Base-by-base conservation (phyloP, 1,140 invertebrate genomes). In the Drosophila carrolli region DNA sequence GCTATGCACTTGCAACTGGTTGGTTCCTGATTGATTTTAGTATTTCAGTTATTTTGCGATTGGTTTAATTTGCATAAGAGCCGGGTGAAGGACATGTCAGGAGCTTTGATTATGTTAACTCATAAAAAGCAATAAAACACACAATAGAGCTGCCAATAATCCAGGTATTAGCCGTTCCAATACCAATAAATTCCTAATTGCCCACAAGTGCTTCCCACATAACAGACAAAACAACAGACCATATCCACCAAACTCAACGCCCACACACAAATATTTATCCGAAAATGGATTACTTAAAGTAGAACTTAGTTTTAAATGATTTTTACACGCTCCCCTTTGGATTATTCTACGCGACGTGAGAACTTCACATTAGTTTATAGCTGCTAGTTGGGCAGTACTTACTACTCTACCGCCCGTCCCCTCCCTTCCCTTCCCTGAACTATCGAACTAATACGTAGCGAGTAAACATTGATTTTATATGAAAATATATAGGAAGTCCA, bases 191-290 rank as follows among this genome's bases (percentile, higher is more conserved):
- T 85, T 86, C 81, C 81, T 85, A 85, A 43, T 78, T 66, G 65
- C 74, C 74, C 78, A 86, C 82, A 85, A 85, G 81, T 85, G 81
- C 81, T 85, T 85, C 81, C 81, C 84, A 72, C 74, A 75, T 32
- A 63, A 81, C 77, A 73, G 70, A 55, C 56, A 56, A 56, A 62
- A 27, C 44, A 73, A 71, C 70, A 58, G 46, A 51, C 59, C 72
- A 75, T 65, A 75, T 65, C 72, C 71, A 66, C 58, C 35, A 63
- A 23, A 67, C n/a, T 63, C 41, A 56, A 43, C 65, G 56, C 55
- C 65, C 65, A 55, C 27, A 67, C 70, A 78, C 38, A 65, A 75
- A 66, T 66, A 81, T 70, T 66, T 85, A 85, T 81, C 72, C 54
- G 67, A 84, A 74, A 81, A 75, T 44, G 37, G 47, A 78, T 85